A percentile compares a stretch with the other conserved stretches of the same genome.
These are phyloP conservation scores for Blastobasis lacticolella DNA, from an alignment of 2,888 invertebrate genomes.

Conservation along the genomic window DNA sequence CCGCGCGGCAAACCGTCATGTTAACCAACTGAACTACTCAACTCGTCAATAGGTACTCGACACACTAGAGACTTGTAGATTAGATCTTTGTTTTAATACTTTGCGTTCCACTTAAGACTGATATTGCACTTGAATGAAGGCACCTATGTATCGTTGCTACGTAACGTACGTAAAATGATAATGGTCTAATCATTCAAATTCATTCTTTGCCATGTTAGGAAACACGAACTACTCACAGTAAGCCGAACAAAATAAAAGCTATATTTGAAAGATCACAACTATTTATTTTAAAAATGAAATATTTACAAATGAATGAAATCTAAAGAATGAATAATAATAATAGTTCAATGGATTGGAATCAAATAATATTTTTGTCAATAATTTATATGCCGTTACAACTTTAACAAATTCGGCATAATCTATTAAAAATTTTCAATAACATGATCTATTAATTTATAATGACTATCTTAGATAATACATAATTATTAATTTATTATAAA, in stretches of 20 bases:
- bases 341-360: conserved; percentile 36
- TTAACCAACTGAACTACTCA: too few species aligned
- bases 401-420: conserved; percentile 64
- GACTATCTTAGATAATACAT: conserved; percentile 48
- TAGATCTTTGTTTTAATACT: too few species aligned
- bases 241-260: conserved; percentile 12
- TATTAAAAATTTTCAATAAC: conserved; percentile 31
- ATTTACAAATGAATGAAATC: conserved; percentile 57
- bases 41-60: too few species aligned
- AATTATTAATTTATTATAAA: conserved; percentile 29
- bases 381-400: conserved; percentile 62
- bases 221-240: too few species aligned
- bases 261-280: conserved; percentile 44
- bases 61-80: too few species aligned
- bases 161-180: too few species aligned
- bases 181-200: too few species aligned
- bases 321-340: conserved; percentile 42
- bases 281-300: conserved; percentile 54
- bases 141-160: too few species aligned
- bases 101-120: too few species aligned
- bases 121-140: too few species aligned
- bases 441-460: conserved; percentile 41
- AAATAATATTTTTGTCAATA: conserved; percentile 49
- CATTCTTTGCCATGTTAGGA: too few species aligned
- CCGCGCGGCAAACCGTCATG: too few species aligned